Conservation (phyloP, 2,797 vertebrate genomes). For the Chrysocyon brachyurus region DNA sequence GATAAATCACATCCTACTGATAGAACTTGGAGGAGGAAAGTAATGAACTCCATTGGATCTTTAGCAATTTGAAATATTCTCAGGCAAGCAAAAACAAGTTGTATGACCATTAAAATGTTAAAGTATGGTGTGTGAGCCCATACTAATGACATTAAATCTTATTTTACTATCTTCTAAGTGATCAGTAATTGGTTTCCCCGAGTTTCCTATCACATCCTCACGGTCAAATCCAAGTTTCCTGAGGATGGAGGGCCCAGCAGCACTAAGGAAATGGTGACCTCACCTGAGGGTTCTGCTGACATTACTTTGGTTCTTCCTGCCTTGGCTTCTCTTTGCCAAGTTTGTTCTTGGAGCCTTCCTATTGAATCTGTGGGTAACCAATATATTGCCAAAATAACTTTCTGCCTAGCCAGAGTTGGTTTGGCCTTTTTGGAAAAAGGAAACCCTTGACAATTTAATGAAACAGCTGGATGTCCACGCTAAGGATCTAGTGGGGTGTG, state of each 20-base stretch:
- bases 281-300: background rate
- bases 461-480: background rate
- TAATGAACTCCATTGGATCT: background rate
- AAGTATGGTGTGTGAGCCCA: no score
- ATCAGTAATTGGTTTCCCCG: background rate
- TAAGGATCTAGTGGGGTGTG: background rate
- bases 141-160: background rate
- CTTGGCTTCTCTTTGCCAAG: background rate
- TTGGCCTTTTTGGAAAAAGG: background rate
- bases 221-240: background rate
- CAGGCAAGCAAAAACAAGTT: background rate
- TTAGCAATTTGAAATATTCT: slow-evolving; percentile 9
- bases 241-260: background rate
- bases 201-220: background rate
- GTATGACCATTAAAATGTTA: background rate
- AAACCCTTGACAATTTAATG: background rate
- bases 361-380: background rate
- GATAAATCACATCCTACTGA: background rate
- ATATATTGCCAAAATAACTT: background rate
- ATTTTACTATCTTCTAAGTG: background rate
- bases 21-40: background rate
- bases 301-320: background rate
- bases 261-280: background rate
- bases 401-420: background rate
- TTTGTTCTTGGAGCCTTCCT: background rate